Evolutionary conservation across 2,797 vertebrate genomes (phyloP).

Genomic region (Pseudochromis fuscus): DNA sequence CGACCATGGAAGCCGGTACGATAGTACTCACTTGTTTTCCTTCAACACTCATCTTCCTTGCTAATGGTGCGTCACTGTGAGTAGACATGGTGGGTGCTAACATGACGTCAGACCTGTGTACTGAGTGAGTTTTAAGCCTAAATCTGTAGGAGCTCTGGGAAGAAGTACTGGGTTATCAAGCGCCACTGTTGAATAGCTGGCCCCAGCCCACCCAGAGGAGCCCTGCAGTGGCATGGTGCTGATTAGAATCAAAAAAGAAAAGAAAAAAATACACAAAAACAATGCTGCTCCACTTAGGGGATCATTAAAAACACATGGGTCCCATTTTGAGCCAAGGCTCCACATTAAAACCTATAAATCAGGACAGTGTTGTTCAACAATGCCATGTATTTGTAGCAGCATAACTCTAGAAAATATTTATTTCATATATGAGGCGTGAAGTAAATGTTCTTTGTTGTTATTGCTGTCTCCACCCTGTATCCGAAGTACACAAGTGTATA

Average conservation of each 20-base stretch:
- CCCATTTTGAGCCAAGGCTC: conserved; percentile 62
- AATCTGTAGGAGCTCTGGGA: conserved; percentile 50
- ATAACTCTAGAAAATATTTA: conserved; percentile 80
- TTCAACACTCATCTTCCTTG: conserved; percentile 51
- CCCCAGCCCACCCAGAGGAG: conserved; percentile 65
- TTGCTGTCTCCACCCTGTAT: conserved; percentile 82
- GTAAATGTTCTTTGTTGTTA: conserved; percentile 75
- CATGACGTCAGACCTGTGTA: conserved; percentile 61
- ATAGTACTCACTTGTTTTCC: conserved; percentile 82
- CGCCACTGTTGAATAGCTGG: conserved; percentile 49
- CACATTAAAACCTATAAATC: conserved; percentile 74
- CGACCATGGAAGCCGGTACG: conserved; percentile 97
- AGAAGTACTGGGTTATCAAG: conserved; percentile 48
- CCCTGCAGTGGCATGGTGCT: conserved; percentile 79
- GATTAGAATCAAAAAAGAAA: conserved; percentile 73
- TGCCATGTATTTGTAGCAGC: conserved; percentile 72
- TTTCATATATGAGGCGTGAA: conserved; percentile 82
- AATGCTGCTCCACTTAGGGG: conserved; percentile 76
- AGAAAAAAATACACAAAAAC: conserved; percentile 57
- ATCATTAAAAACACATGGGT: conserved; percentile 78
- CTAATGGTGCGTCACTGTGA: conserved; percentile 69
- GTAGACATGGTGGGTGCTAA: conserved; percentile 72
- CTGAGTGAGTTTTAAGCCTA: conserved; percentile 46
- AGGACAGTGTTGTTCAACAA: conserved; percentile 71
- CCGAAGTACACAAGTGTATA: conserved; percentile 87